Evolutionary conservation across 2,888 invertebrate species (phyloP), one percentile per base, ranked within the genome.

Genomic region (Erebia epiphron): DNA sequence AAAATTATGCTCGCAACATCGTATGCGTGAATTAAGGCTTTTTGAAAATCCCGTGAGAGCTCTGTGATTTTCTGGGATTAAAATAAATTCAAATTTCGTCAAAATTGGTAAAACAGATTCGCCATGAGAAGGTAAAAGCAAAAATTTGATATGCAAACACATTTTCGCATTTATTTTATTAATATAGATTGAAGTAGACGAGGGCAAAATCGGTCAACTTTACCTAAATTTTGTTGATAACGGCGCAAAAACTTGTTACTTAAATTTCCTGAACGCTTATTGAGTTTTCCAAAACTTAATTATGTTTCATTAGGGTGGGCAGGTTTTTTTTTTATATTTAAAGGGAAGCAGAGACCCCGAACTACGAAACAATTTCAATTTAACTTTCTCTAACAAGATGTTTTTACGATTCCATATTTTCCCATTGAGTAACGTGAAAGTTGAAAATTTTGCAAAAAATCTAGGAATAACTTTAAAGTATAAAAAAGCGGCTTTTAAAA

Each of bases 281-380:
- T 60, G 13, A 1, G 41, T 43, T 60, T 43, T 41, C 1, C 16
- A 60, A 60, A n/a, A 50, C 26, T 49, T 14, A 49, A 62, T 62
- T 62, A 35, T 35, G 7, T 7, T 18, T 21, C 62, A 62, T 50
- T 49, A 62, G 49, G 21, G 8, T 46, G 11, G 26, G 21, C 14
- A 63, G 5, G 13, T 63, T 41, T 43, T 43, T 41, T 60, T 43
- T 60, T 13, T 60, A 14, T 60, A n/a, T 43, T n/a, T 7, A 16
- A 60, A 14, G 60, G 16, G 11, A 60, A 16, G 1, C 4, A 10
- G 2, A 43, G 11, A 1, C 26, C n/a, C 49, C 26, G n/a, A 16
- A 14, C 26, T 63, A 18, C 50, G 62, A 21, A 26, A 63, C 26
- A 63, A 63, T 63, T 63, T 63, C 16, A 63, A 63, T 50, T 63